Conservation (phyloP, 2,113 vertebrate species). For the Ochotona princeps region DNA sequence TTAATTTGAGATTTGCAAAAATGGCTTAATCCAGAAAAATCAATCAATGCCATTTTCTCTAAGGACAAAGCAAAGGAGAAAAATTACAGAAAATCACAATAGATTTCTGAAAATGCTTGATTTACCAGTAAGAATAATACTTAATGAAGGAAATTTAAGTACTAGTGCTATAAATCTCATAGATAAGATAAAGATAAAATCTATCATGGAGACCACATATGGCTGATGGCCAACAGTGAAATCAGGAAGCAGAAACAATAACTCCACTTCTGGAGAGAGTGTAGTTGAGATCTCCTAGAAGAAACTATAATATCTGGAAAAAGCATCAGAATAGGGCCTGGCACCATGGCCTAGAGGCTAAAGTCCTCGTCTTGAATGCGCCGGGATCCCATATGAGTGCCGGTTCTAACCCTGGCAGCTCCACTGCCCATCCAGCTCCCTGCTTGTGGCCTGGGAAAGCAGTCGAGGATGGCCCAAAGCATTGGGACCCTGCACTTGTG, state of each 20-base stretch:
- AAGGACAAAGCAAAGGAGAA: neutral
- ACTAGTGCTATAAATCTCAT: neutral
- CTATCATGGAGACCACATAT: neutral
- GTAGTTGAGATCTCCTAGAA: neutral
- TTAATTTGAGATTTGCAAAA: slow-evolving; percentile 4
- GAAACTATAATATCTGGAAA: neutral
- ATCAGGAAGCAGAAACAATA: neutral
- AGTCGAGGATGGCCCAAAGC: too few relatives aligned
- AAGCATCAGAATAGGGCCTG: neutral
- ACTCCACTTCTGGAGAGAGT: too few relatives aligned
- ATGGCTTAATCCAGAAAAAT: neutral
- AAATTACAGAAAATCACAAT: too few relatives aligned
- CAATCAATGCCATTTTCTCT: neutral
- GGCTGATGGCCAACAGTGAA: neutral
- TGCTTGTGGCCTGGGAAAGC: too few relatives aligned
- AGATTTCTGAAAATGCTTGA: too few relatives aligned
- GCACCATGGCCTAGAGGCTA: too few relatives aligned
- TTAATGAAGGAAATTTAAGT: neutral
- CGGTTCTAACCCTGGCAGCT: too few relatives aligned
- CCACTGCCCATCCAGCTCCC: too few relatives aligned
- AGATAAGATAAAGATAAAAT: neutral
- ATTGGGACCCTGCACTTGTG: too few relatives aligned
- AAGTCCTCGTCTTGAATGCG: too few relatives aligned
- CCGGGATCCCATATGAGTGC: too few relatives aligned
- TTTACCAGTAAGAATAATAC: neutral